A percentile compares a stretch with the other conserved stretches of the same genome.
Conservation (phyloP, 1,140 invertebrate genomes). For the Diuraphis noxia region DNA sequence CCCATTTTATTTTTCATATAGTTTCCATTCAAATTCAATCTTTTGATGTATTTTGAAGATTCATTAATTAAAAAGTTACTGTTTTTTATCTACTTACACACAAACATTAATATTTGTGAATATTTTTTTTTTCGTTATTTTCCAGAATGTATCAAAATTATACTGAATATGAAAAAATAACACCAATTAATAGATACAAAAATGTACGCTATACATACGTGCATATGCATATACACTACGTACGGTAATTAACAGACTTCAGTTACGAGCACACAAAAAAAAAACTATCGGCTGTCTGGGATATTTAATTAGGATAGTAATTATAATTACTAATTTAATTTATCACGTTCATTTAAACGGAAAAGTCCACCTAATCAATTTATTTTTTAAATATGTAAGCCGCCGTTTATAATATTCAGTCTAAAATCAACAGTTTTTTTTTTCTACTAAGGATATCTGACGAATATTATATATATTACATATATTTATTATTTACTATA, state of each 20-base stretch:
- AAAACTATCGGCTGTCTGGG: neutral
- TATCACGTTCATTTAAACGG: neutral
- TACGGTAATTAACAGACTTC: neutral
- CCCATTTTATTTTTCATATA: neutral
- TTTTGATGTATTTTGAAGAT: neutral
- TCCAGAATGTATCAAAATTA: neutral
- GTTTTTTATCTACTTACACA: neutral
- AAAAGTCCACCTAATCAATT: neutral
- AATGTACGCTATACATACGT: neutral
- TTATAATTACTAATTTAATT: neutral
- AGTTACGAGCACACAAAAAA: neutral
- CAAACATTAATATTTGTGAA: neutral
- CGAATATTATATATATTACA: neutral
- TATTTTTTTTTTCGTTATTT: neutral
- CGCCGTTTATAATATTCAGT: neutral
- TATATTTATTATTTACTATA: no score
- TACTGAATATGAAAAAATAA: neutral
- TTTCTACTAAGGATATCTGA: neutral
- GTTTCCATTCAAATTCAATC: neutral
- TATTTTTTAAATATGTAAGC: neutral
- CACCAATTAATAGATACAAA: neutral
- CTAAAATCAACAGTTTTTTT: neutral
- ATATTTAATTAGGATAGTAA: neutral
- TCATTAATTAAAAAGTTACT: neutral
- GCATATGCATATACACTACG: no score